phyloP scores from a whole-genome alignment of 2,888 invertebrate species.

The Drosophila basisetae region DNA sequence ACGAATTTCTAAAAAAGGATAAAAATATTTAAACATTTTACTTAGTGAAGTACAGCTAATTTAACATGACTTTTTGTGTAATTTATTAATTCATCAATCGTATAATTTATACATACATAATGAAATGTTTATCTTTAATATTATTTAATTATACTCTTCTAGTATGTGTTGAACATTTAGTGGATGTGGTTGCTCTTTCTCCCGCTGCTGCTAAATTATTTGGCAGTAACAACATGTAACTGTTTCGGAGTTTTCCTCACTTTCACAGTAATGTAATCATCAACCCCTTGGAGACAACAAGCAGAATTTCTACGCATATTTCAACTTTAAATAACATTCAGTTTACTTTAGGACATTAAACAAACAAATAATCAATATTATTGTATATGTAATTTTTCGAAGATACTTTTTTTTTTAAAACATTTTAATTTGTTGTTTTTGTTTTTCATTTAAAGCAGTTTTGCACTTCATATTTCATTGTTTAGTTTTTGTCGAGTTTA shows the following conservation, averaged over 20 bases:
- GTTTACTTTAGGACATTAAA: constrained; percentile 59
- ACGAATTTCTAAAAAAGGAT: not conserved
- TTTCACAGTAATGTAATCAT: not conserved
- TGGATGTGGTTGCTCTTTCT: constrained; percentile 44
- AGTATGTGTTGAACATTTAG: constrained; percentile 60
- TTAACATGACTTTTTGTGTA: constrained; percentile 62
- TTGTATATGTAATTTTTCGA: constrained; percentile 37
- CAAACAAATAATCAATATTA: constrained; percentile 55
- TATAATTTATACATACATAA: constrained; percentile 61
- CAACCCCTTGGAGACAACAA: constrained; percentile 46
- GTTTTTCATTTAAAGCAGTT: constrained; percentile 68
- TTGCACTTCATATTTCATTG: constrained; percentile 75
- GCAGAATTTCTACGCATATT: constrained; percentile 41
- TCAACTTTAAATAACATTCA: constrained; percentile 59
- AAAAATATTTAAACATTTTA: not conserved
- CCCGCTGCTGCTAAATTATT: constrained; percentile 44
- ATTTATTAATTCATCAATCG: constrained; percentile 62
- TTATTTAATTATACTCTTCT: constrained; percentile 52
- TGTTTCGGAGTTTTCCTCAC: constrained; percentile 15
- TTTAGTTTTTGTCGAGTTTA: constrained; percentile 51
- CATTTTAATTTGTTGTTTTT: constrained; percentile 25
- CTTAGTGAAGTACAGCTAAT: not conserved
- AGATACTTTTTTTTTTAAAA: constrained; percentile 44
- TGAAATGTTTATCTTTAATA: constrained; percentile 41
- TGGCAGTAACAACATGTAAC: constrained; percentile 31